Evolutionary conservation across 1,140 invertebrate species (phyloP), one percentile per base, ranked within the genome.

Genomic region (Brachionus rotundiformis): DNA sequence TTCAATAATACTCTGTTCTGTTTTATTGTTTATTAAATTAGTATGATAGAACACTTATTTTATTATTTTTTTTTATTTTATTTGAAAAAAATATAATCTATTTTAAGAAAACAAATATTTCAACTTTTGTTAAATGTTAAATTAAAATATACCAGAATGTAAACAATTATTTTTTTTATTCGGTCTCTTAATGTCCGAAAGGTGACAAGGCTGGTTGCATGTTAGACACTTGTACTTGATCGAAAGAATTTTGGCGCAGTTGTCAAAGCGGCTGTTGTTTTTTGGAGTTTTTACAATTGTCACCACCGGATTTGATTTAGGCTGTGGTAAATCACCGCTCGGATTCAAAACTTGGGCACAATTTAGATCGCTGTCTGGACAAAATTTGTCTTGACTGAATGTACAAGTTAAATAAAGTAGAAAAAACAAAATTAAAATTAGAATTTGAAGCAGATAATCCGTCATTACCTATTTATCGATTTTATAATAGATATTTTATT

Each of bases 151-250:
- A n/a, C n/a, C n/a, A n/a, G n/a, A n/a, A n/a, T n/a, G n/a, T n/a
- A 41, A 41, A 11, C 10, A 36, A 41, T 11, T 41, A 11, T 41
- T 11, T 41, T 41, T 49, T 49, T 49, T 49, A 49, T n/a, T 19
- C 8, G 47, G 47, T 49, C 16, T n/a, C 19, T 49, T 49, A 19
- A 49, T 49, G 47, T 68, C 33, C n/a, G 63, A 68, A 13, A 68
- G 33, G 16, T 68, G 63, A 36, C 63, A 68, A 2, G 63, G 63
- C 16, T 68, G 63, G 29, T 68, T 68, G 31, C 63, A 68, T n/a
- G 63, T 68, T 33, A 68, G 16, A 68, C 63, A 68, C 19, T 68
- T 68, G 63, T 23, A 68, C 19, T 68, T 68, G 16, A 33, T 68
- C 7, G 63, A 68, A 10, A 31, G 63, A 68, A 68, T 68, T 68